Evolutionary conservation across 1,140 invertebrate genomes (phyloP), one percentile per base, ranked within the genome.

Genomic region (Calliopsis andreniformis): DNA sequence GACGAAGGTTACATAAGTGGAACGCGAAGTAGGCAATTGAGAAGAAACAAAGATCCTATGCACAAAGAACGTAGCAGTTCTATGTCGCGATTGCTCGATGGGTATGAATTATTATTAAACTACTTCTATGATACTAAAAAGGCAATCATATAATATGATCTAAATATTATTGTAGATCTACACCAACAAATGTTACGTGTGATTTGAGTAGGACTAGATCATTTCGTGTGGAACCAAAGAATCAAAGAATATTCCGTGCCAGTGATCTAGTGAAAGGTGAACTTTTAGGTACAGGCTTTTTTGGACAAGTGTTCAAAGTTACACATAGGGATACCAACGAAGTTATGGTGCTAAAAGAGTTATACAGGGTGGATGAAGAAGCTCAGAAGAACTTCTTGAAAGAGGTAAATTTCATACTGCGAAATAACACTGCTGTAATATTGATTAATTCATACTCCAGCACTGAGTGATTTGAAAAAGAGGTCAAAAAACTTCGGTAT

Each of bases 321-420:
- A 98, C 97, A 3, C 97, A 98, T 89, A 94, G 95, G 67, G 95
- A 97, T 76, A 98, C 97, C 0, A 95, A 95, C 67, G 97, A 99
- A 92, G 95, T 98, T 18, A 98, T 98, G 97, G 98, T 99, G 59
- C 93, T 99, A 18, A 99, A 99, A 88, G 97, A 98, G 89, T 93
- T 99, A 73, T 98, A 98, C 90, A 93, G 97, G 64, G 97, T 98
- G 28, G 97, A 98, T 87, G 97, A 98, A 90, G 97, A 97, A 87
- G 97, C 98, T 0, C 97, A 98, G 87, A 96, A 96, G 83, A 98
- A 97, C 92, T 98, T 98, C 89, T 92, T 98, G 16, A 98, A 98
- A 93, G 97, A 98, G 94, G 97, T 97, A 88, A 86, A 32, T 84
- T 73, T 61, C 23, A 45, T 25, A 6, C n/a, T n/a, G 10, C 3